Percentiles rank a stretch among this genome's conserved stretches.
Conservation (phyloP, 1,140 invertebrate genomes). For the Amyelois transitella region DNA sequence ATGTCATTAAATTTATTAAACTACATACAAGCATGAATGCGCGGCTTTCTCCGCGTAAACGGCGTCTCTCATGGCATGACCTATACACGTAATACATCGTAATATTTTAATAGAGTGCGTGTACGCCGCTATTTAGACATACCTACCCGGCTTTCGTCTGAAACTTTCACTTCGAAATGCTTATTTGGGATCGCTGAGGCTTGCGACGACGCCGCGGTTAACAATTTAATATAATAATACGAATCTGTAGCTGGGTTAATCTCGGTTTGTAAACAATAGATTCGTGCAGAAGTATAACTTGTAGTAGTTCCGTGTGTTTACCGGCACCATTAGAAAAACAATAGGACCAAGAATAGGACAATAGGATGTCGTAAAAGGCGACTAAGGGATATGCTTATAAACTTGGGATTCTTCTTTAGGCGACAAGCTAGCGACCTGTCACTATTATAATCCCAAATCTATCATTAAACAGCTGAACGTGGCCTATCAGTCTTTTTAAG, state of each 20-base stretch:
- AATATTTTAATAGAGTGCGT: neutral
- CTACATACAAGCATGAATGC: neutral
- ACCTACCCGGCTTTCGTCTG: constrained; percentile 9
- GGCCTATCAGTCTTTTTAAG: too few relatives aligned
- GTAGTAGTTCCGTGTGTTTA: too few relatives aligned
- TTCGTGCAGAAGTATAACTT: neutral
- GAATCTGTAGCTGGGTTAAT: constrained; percentile 9
- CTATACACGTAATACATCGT: neutral
- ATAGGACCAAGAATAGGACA: neutral
- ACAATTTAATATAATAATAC: constrained; percentile 37
- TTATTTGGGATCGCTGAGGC: constrained; percentile 37
- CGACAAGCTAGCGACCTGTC: too few relatives aligned
- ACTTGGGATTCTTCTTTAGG: too few relatives aligned
- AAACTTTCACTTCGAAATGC: constrained; percentile 43
- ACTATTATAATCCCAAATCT: too few relatives aligned
- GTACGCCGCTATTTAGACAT: neutral
- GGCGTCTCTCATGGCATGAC: neutral
- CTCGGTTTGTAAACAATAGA: neutral
- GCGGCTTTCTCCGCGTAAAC: neutral
- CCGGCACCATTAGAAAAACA: too few relatives aligned
- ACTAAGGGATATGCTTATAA: too few relatives aligned
- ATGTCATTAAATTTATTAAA: neutral
- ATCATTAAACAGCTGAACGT: too few relatives aligned
- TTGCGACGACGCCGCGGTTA: constrained; percentile 4
- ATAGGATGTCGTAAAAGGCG: too few relatives aligned